Evolutionary conservation across 1,140 invertebrate species (phyloP), one percentile per base, ranked within the genome.

Genomic region (Camponotus floridanus): DNA sequence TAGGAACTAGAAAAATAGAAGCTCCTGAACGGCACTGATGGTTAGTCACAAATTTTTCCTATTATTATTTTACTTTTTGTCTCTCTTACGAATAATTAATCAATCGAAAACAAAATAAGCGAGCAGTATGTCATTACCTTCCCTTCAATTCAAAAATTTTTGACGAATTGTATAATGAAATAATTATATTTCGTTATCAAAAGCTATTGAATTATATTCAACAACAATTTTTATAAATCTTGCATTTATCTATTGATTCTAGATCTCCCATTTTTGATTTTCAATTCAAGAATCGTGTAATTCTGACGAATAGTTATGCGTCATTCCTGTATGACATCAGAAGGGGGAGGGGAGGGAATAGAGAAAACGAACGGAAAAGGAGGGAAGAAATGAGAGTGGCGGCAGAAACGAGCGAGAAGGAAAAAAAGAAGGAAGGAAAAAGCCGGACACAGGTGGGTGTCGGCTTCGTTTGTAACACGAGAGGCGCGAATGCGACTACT

Each of bases 401-500:
- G 3, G 57, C 39, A 48, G 42, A 33, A 86, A 74, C 42, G 65
- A 59, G 39, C 31, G 31, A 57, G 68, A 48, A 21, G 8, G 6
- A 71, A 64, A 45, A 62, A 65, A 84, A 71, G 8, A 55, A 64
- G 59, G 71, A 42, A 26, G 39, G 45, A 79, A 57, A 59, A 71
- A 87, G 87, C 76, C 78, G 89, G 65, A 85, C 90, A 91, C 90
- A 91, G 90, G 90, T 91, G 90, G 86, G 90, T 76, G 90, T 89
- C 90, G 90, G 90, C 90, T 68, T 79, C 90, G 87, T 91, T 91
- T 91, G 90, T 91, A 91, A 91, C 65, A 13, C 78, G 90, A 91
- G 90, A 89, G 57, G 84, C 64, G 78, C 79, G 79, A 83, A 83
- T 83, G 42, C 31, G 55, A 57, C 55, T 33, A 48, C 79, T 57